These are phyloP conservation scores for Hippoglossus stenolepis DNA, from an alignment of 2,113 vertebrate genomes.

Conservation along the genomic window DNA sequence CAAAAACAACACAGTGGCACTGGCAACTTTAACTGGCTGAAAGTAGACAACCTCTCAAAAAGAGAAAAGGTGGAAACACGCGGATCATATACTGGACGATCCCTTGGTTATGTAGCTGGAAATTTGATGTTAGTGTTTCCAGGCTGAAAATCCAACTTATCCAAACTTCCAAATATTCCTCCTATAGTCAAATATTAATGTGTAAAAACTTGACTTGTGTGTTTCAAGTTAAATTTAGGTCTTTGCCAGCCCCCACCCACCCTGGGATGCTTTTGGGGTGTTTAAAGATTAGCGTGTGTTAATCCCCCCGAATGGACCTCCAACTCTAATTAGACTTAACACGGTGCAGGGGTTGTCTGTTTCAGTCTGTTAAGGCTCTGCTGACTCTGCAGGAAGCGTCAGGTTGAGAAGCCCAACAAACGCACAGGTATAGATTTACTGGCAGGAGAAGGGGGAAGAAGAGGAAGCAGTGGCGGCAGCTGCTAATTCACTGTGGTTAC, in stretches of 20 bases:
- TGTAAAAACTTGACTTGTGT: conserved; percentile 19
- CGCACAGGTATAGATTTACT: conserved; percentile 73
- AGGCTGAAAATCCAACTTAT: conserved; percentile 2
- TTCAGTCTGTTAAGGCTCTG: conserved; percentile 86
- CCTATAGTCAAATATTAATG: background rate
- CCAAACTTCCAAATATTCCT: background rate
- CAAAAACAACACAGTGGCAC: conserved; percentile 69
- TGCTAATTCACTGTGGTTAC: conserved; percentile 58
- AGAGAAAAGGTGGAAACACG: conserved; percentile 13
- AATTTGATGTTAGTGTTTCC: background rate
- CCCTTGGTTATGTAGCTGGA: conserved; percentile 4
- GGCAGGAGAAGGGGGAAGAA: conserved; percentile 47
- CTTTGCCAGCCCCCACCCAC: conserved; percentile 27
- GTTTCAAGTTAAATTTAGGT: conserved; percentile 49
- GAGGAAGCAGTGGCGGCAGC: conserved; percentile 67
- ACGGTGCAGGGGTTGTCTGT: conserved; percentile 78
- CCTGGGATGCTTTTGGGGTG: conserved; percentile 11
- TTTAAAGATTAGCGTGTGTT: conserved; percentile 57
- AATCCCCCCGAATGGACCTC: conserved; percentile 58
- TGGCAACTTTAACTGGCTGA: conserved; percentile 84
- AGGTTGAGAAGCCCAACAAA: conserved; percentile 78
- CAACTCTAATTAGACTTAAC: conserved; percentile 61
- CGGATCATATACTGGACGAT: conserved; percentile 16
- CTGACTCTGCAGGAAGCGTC: conserved; percentile 79
- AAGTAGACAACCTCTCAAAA: conserved; percentile 78